These are phyloP conservation scores for Calliphora vomitoria DNA, from an alignment of 2,888 invertebrate genomes.

Conservation along the genomic window DNA sequence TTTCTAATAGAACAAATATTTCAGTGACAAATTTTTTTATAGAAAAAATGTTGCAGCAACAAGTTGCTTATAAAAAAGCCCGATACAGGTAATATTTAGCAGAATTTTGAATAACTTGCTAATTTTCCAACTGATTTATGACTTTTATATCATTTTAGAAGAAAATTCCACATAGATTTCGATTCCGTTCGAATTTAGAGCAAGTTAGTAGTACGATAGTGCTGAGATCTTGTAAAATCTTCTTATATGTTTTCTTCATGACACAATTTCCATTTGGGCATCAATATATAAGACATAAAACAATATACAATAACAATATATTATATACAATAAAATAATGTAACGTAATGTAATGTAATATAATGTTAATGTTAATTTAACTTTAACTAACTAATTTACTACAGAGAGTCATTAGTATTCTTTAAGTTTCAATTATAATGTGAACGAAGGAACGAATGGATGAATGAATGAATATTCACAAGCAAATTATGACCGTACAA, in stretches of 20 bases:
- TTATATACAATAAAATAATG: not conserved
- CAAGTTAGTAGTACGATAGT: no score
- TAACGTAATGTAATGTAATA: not conserved
- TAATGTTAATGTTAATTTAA: constrained; percentile 66
- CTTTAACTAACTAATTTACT: constrained; percentile 62
- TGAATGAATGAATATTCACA: constrained; percentile 62
- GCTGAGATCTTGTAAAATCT: no score
- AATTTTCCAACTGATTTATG: no score
- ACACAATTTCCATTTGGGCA: not conserved
- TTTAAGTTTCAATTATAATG: constrained; percentile 69
- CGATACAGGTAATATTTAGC: no score
- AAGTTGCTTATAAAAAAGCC: no score
- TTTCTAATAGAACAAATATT: no score
- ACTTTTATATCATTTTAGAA: no score
- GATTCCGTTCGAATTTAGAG: no score
- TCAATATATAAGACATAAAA: not conserved
- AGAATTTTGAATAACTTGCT: no score
- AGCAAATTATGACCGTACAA: constrained; percentile 56
- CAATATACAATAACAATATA: constrained; percentile 26
- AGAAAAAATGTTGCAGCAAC: no score
- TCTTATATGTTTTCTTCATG: not conserved
- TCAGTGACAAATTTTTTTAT: no score
- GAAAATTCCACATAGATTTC: no score
- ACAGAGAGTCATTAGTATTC: constrained; percentile 71
- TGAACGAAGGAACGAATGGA: constrained; percentile 29